Percentiles rank a stretch among this genome's conserved stretches.
Evolutionary conservation across 2,113 vertebrate species (phyloP).

Genomic region (Sylvia atricapilla): DNA sequence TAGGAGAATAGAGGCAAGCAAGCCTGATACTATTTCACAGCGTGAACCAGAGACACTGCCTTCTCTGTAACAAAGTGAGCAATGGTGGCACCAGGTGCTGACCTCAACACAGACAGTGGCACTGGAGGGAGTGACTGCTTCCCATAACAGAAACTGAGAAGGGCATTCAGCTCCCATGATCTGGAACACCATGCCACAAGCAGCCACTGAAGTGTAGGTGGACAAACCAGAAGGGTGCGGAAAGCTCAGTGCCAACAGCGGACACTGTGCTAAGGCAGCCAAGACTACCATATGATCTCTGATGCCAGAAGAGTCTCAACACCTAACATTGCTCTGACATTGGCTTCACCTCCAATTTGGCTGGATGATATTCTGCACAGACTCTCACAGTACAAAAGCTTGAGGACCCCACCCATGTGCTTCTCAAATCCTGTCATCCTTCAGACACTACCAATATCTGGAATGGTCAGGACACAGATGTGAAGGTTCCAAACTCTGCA

Average conservation of each 20-base stretch:
- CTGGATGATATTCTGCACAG: neutral
- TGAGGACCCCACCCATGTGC: neutral
- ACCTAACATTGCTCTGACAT: neutral
- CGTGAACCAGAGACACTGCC: neutral
- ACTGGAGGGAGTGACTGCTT: neutral
- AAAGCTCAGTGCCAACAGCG: neutral
- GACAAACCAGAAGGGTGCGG: neutral
- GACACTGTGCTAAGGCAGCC: neutral
- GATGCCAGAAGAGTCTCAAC: neutral
- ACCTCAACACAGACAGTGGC: neutral
- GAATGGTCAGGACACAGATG: neutral
- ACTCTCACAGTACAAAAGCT: neutral
- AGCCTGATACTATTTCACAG: neutral
- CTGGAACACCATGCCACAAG: neutral
- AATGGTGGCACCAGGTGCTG: neutral
- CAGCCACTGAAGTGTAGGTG: neutral
- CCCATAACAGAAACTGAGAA: neutral
- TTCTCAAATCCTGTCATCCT: neutral
- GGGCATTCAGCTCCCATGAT: neutral
- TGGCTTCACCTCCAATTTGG: neutral
- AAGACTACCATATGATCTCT: neutral
- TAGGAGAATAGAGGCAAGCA: neutral
- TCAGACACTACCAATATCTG: neutral
- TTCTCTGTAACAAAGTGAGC: neutral
- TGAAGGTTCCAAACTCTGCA: neutral